Conservation (phyloP, 1,140 invertebrate genomes). For the Pristionchus pacificus region DNA sequence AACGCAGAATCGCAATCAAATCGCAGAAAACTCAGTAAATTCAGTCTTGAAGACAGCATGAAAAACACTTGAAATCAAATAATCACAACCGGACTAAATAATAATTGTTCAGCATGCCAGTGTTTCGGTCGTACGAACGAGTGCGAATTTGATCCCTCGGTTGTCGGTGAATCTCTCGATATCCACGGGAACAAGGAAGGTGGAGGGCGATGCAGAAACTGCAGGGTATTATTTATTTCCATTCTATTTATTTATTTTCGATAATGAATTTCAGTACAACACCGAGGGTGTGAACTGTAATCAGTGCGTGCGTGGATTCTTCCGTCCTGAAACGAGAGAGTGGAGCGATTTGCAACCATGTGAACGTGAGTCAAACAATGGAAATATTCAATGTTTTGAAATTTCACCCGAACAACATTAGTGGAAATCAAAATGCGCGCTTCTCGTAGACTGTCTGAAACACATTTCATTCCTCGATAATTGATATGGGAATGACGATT, state of each 20-base stretch:
- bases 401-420: no score
- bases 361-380: conserved; percentile 66
- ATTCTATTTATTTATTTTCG: neutral
- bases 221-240: conserved; percentile 55
- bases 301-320: conserved; percentile 80
- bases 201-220: conserved; percentile 85
- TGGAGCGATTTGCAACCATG: conserved; percentile 87
- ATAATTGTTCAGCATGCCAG: conserved; percentile 76
- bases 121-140: conserved; percentile 87
- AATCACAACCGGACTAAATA: neutral
- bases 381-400: no score
- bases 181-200: conserved; percentile 85
- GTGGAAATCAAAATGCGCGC: no score
- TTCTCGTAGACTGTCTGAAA: no score
- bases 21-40: no score
- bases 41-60: no score
- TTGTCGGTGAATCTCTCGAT: conserved; percentile 81
- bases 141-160: conserved; percentile 79
- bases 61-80: no score
- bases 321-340: conserved; percentile 72
- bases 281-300: conserved; percentile 97
- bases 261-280: conserved; percentile 67
- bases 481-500: no score
- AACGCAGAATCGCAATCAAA: no score
- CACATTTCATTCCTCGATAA: no score